Evolutionary conservation across 2,797 vertebrate genomes (phyloP).

Genomic region (Falco columbarius): DNA sequence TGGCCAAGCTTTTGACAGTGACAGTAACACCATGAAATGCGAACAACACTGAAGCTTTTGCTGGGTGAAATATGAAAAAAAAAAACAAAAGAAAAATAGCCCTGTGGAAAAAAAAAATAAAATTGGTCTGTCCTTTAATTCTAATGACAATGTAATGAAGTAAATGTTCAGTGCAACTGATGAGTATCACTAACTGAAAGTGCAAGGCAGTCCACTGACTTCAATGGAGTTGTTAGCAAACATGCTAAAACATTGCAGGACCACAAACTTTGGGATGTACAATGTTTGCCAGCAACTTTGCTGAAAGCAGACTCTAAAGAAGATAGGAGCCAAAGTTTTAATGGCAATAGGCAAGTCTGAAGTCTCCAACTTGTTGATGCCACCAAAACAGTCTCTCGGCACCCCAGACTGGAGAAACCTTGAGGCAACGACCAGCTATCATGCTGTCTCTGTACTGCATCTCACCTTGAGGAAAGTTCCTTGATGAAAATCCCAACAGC

Average conservation of each 20-base stretch:
- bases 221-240: neutral
- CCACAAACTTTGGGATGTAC: neutral
- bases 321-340: neutral
- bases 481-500: neutral
- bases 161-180: neutral
- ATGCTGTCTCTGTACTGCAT: neutral
- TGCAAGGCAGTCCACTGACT: neutral
- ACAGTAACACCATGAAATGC: neutral
- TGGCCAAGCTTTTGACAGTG: neutral
- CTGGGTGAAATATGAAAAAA: neutral
- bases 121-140: neutral
- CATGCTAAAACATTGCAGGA: neutral
- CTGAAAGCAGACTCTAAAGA: neutral
- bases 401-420: neutral
- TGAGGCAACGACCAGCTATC: neutral
- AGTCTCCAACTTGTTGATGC: neutral
- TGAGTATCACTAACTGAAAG: neutral
- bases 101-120: neutral
- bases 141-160: neutral
- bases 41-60: neutral
- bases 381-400: neutral
- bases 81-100: neutral
- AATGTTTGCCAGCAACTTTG: neutral
- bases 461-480: neutral
- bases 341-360: neutral